Percentiles rank a stretch among this genome's conserved stretches.
Conservation (phyloP, 2,888 invertebrate species). For the Chironomus tentans region DNA sequence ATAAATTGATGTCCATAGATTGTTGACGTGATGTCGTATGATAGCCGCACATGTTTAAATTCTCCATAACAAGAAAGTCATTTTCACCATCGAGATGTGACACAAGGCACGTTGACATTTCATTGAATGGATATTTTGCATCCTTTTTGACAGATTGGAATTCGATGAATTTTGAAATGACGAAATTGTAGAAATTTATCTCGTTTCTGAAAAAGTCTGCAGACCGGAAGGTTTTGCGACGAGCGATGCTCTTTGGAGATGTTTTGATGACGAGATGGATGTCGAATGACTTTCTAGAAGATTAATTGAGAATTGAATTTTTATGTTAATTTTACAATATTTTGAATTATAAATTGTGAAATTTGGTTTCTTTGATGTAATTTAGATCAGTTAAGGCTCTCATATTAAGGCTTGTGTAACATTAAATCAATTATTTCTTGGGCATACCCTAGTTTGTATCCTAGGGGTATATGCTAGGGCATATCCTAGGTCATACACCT, state of each 20-base stretch:
- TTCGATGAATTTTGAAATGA: conserved; percentile 35
- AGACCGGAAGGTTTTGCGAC: conserved; percentile 55
- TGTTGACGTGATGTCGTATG: conserved; percentile 43
- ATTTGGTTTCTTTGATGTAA: too few relatives aligned
- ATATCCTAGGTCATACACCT: too few relatives aligned
- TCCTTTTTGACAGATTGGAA: conserved; percentile 29
- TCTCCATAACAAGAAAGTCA: conserved; percentile 50
- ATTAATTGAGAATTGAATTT: too few relatives aligned
- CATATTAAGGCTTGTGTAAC: too few relatives aligned
- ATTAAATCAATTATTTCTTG: too few relatives aligned
- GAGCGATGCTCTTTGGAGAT: conserved; percentile 53
- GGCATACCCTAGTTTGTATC: too few relatives aligned
- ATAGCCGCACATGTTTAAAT: conserved; percentile 44
- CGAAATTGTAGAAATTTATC: conserved; percentile 51
- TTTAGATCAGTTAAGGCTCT: too few relatives aligned
- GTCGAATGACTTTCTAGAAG: conserved; percentile 30
- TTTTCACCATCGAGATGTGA: conserved; percentile 45
- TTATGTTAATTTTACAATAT: too few relatives aligned
- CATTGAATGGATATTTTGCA: conserved; percentile 45
- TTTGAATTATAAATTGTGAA: too few relatives aligned
- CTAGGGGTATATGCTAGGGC: too few relatives aligned
- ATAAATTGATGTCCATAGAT: conserved; percentile 46
- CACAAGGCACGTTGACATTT: conserved; percentile 44
- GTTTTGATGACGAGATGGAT: conserved; percentile 54
- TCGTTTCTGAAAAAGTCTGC: conserved; percentile 62